Evolutionary conservation across 2,888 invertebrate species (phyloP).

Genomic region (Furcula furcula): DNA sequence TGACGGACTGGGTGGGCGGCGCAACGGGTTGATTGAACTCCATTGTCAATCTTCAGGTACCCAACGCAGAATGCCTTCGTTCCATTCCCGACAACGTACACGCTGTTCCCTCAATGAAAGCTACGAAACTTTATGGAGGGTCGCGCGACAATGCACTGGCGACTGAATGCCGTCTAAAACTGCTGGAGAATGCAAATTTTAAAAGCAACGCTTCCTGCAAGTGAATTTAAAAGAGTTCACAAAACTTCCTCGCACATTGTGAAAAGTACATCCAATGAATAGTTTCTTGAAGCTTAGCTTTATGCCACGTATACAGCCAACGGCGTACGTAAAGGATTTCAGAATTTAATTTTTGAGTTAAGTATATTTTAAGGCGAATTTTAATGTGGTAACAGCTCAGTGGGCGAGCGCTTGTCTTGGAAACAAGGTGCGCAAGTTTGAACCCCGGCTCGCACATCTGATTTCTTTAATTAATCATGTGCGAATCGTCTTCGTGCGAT

Average conservation of each 20-base stretch:
- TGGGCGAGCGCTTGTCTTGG: too few species aligned
- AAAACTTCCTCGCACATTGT: conserved; percentile 35
- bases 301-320: conserved; percentile 5
- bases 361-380: too few species aligned
- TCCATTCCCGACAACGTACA: conserved; percentile 39
- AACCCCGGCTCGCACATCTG: too few species aligned
- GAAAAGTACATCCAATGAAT: conserved; percentile 34
- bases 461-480: too few species aligned
- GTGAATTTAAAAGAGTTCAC: conserved; percentile 39
- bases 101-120: conserved; percentile 35
- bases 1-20: conserved; percentile 66
- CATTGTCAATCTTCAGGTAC: conserved; percentile 70
- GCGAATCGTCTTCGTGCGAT: too few species aligned
- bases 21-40: conserved; percentile 70
- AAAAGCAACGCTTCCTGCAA: conserved; percentile 43
- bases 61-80: conserved; percentile 43
- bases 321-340: conserved; percentile 5
- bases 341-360: neutral
- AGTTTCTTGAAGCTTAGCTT: conserved; percentile 24
- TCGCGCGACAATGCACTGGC: conserved; percentile 42
- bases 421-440: too few species aligned
- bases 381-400: too few species aligned
- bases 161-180: conserved; percentile 46
- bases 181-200: conserved; percentile 47
- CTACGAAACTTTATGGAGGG: conserved; percentile 37